Base-by-base conservation (phyloP, 1,140 invertebrate genomes). In the Pogonomyrmex barbatus region DNA sequence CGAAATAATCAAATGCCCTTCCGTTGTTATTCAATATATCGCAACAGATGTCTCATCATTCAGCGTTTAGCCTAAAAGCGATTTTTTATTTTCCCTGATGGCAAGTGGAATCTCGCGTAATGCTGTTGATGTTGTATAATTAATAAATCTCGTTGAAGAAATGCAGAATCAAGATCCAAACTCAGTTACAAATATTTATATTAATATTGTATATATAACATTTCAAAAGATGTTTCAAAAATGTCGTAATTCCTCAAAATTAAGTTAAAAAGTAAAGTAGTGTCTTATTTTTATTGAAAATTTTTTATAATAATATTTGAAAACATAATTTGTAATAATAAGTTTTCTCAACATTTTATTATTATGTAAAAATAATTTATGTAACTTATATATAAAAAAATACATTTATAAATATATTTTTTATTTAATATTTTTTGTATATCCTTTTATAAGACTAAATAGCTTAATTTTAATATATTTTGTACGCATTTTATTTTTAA, bases 201-300 rank as follows among this genome's bases (percentile, higher is more conserved):
- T 85, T 4, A 0, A 33, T 62, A 47, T 65, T 70, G 50, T 56
- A 88, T 68, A 85, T 33, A 45, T 24, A 4, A n/a, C 75, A 10
- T 36, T 54, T 52, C 33, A 54, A 83, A 91, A 90, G 39, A 5
- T 62, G 60, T 73, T 87, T 39, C 0, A n/a, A 56, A 36, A 73
- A 78, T 70, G n/a, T 56, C 10, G 47, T 75, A 82, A 89, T 89
- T 86, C 30, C 24, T n/a, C 6, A 12, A 58, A 89, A 62, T 75
- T 12, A 60, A 75, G 14, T n/a, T 42, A 1, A 76, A 24, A 17
- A 60, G 5, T 58, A 3, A 71, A 14, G 39, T 58, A 42, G 58
- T 76, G 50, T n/a, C 33, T 33, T 36, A 39, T 17, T n/a, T 36
- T 56, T 14, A n/a, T 1, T n/a, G 14, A 10, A 68, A 47, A 68